These are phyloP conservation scores for Aleiodes sp. DNA, from an alignment of 1,140 invertebrate genomes.

Conservation along the genomic window DNA sequence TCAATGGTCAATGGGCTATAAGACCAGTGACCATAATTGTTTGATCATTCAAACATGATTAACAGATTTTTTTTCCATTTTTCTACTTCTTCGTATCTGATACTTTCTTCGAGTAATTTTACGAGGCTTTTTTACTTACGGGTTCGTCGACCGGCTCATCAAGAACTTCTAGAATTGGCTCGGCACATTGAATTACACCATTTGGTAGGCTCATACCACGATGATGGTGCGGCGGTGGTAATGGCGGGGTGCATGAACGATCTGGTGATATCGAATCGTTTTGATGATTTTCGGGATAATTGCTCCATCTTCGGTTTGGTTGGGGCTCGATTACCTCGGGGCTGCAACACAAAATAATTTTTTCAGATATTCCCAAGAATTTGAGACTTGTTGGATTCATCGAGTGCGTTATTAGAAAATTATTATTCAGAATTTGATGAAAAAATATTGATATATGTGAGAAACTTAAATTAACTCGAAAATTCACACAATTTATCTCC, in stretches of 20 bases:
- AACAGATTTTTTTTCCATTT: no score
- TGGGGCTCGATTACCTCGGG: slow-evolving; percentile 39
- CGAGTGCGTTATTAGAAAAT: no score
- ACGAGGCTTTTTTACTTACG: slow-evolving; percentile 41
- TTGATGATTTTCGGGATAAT: slow-evolving; percentile 42
- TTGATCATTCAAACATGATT: neutral
- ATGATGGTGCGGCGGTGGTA: slow-evolving; percentile 39
- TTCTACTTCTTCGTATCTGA: no score
- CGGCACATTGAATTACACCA: slow-evolving; percentile 32
- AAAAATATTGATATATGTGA: no score
- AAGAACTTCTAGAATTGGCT: slow-evolving; percentile 50
- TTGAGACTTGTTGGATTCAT: no score
- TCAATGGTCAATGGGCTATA: neutral
- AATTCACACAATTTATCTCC: no score
- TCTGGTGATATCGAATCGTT: slow-evolving; percentile 34
- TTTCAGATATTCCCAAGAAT: neutral
- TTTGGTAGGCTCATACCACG: slow-evolving; percentile 42
- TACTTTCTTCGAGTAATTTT: no score
- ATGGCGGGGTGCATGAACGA: slow-evolving; percentile 35
- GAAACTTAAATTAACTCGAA: no score
- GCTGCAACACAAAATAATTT: slow-evolving; percentile 34
- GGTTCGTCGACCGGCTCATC: slow-evolving; percentile 58
- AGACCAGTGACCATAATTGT: no score
- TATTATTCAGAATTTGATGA: no score
- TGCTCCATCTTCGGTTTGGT: slow-evolving; percentile 44